Conservation (phyloP, 1,140 invertebrate species). For the Platyura marginata region DNA sequence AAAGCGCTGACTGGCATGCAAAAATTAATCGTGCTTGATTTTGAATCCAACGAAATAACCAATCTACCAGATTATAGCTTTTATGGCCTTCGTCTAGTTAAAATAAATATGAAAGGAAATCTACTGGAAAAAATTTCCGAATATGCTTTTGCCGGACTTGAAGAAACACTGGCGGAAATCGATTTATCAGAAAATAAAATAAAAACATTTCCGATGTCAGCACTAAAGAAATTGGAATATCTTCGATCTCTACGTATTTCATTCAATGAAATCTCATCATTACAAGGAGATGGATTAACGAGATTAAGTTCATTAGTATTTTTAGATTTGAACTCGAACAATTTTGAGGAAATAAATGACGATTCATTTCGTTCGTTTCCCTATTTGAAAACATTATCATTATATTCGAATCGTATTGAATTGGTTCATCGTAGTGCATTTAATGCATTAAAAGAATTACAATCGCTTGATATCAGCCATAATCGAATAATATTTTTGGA, state of each 20-base stretch:
- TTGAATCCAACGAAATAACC: conserved; percentile 70
- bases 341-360: conserved; percentile 50
- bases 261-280: conserved; percentile 58
- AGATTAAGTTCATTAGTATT: conserved; percentile 48
- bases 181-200: conserved; percentile 75
- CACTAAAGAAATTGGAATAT: conserved; percentile 53
- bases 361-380: conserved; percentile 64
- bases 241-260: conserved; percentile 54
- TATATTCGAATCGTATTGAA: conserved; percentile 70
- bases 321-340: conserved; percentile 74
- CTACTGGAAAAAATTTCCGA: conserved; percentile 58
- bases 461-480: conserved; percentile 71
- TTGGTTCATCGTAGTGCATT: conserved; percentile 60
- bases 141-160: conserved; percentile 68
- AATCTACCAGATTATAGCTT: conserved; percentile 72
- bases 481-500: conserved; percentile 65
- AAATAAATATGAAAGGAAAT: conserved; percentile 72
- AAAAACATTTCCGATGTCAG: conserved; percentile 57
- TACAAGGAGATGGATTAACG: conserved; percentile 21
- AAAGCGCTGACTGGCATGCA: conserved; percentile 54
- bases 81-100: conserved; percentile 61
- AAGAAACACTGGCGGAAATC: conserved; percentile 58
- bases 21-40: conserved; percentile 53
- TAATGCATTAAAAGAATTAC: conserved; percentile 45
- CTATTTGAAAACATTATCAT: conserved; percentile 53